These are phyloP conservation scores for Chamaea fasciata DNA, from an alignment of 2,113 vertebrate species.

Conservation along the genomic window DNA sequence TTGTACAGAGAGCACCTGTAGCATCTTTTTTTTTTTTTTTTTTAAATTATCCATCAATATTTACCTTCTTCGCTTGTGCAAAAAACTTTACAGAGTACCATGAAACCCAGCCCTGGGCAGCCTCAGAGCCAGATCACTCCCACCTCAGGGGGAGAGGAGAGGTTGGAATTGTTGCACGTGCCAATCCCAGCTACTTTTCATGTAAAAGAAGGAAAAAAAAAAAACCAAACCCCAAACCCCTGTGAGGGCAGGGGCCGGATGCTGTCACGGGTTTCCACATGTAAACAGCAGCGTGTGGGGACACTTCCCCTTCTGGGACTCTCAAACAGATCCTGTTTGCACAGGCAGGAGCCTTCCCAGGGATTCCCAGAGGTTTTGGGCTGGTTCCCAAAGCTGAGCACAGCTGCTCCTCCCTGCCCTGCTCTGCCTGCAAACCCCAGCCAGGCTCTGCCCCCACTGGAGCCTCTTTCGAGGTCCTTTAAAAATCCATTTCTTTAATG, in stretches of 20 bases:
- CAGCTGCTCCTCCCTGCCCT: not conserved
- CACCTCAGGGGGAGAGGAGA: not conserved
- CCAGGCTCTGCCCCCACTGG: not conserved
- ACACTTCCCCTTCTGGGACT: not conserved
- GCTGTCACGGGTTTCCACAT: fast-evolving
- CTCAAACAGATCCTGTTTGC: not conserved
- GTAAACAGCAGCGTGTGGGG: not conserved
- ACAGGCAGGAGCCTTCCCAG: not conserved
- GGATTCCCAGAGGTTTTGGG: not conserved
- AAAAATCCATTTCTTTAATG: slow-evolving; percentile 37
- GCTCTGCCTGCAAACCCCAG: not conserved
- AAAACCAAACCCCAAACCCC: fast-evolving
- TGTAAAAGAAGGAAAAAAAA: not conserved
- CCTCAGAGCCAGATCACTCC: not conserved
- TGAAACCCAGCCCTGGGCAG: not conserved
- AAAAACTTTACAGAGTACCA: not conserved
- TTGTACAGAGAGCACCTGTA: not conserved
- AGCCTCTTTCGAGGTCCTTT: not conserved
- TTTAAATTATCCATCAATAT: not conserved
- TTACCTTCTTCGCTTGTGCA: not conserved
- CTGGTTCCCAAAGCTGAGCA: not conserved
- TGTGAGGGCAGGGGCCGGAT: not conserved
- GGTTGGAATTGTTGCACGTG: not conserved
- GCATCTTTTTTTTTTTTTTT: not conserved
- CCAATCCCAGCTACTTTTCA: not conserved